Evolutionary conservation across 2,113 vertebrate genomes (phyloP), one percentile per base, ranked within the genome.

Genomic region (Daboia siamensis): DNA sequence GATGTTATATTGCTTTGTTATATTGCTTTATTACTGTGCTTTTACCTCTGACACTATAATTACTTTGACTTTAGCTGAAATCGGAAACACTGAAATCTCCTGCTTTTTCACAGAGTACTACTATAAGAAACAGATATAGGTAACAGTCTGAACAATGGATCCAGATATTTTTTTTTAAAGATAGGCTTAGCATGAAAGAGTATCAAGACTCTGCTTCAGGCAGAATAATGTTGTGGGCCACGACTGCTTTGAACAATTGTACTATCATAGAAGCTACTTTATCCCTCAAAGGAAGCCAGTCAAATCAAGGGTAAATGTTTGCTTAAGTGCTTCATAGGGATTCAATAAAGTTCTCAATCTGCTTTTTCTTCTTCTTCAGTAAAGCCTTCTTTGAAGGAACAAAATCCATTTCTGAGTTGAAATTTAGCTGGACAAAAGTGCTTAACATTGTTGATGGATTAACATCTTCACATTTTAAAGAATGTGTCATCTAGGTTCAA

Each of bases 381-480:
- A 39, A 39, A 80, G 15, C 10, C 8, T 55, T 54, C 48, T 55
- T 80, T 80, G 74, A 11, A 69, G 89, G 26, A 90, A 74, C 61
- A 84, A 90, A 56, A 39, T 55, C 24, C 69, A 64, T 29, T 7
- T 89, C 24, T 24, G 88, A 64, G 12, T 46, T 89, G 44, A 61
- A 64, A 15, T 59, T 26, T 11, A 13, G 52, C 51, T 54, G n/a
- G 12, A 51, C 10, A n/a, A 10, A 74, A 74, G 12, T 61, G 74
- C 33, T 80, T 89, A 61, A 61, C 56, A 44, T 39, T 89, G 59
- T 80, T 90, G 61, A 87, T 15, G 54, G 24, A 87, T 46, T 90
- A 6, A 55, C 23, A 86, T 87, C 26, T 29, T 87, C 56, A 90
- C 39, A 91, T 88, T 92, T 26, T 88, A 59, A 55, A 95, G 59